Conservation (phyloP, 1,140 invertebrate genomes). For the Notospermus geniculatus region DNA sequence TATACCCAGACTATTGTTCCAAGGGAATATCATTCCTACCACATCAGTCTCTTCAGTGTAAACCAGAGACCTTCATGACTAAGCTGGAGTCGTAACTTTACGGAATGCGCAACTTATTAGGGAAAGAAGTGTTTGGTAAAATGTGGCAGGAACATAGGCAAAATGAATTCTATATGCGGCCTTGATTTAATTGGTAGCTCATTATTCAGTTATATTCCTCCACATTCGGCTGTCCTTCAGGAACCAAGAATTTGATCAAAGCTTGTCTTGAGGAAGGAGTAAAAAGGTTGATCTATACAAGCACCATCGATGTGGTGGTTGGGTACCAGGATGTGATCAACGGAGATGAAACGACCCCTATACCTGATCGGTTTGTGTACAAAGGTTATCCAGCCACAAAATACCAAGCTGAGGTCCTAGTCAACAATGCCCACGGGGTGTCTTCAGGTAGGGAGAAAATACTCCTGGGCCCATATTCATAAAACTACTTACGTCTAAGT, state of each 20-base stretch:
- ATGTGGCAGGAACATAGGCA: neutral
- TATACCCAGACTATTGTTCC: too few species aligned
- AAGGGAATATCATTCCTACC: too few species aligned
- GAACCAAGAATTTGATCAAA: conserved; percentile 62
- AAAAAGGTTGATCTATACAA: conserved; percentile 62
- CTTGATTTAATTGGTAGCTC: too few species aligned
- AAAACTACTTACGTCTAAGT: too few species aligned
- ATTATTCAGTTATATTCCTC: too few species aligned
- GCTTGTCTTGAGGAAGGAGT: conserved; percentile 62
- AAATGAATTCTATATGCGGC: too few species aligned
- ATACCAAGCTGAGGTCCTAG: conserved; percentile 62
- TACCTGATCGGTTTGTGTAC: conserved; percentile 61
- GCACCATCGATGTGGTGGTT: conserved; percentile 64
- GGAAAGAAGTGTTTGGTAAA: neutral
- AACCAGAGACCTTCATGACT: too few species aligned
- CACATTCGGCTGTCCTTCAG: conserved; percentile 39
- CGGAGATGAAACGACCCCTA: conserved; percentile 56
- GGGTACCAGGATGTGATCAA: conserved; percentile 58
- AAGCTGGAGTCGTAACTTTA: too few species aligned
- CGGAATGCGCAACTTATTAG: too few species aligned
- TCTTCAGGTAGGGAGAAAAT: conserved; percentile 38
- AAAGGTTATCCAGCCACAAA: conserved; percentile 67
- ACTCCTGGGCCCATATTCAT: too few species aligned
- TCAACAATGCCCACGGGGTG: conserved; percentile 60
- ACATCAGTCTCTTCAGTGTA: too few species aligned